These are phyloP conservation scores for Nesoenas mayeri DNA, from an alignment of 2,113 vertebrate species.

Conservation along the genomic window DNA sequence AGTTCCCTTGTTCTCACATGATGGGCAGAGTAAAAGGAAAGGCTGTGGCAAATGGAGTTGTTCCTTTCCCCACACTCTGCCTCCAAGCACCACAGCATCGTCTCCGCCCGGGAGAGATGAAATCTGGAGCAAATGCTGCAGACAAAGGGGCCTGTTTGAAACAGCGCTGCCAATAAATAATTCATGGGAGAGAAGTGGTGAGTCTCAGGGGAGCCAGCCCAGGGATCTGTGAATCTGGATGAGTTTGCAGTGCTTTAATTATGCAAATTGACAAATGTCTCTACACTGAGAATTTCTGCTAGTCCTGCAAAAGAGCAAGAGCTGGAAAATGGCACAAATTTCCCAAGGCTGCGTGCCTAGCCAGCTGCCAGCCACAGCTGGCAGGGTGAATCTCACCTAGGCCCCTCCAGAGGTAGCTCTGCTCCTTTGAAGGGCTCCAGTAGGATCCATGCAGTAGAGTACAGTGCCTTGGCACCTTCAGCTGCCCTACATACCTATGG, in stretches of 20 bases:
- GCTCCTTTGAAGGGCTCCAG: neutral
- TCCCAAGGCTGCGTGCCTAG: neutral
- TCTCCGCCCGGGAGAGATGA: neutral
- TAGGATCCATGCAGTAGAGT: neutral
- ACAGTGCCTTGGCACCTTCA: neutral
- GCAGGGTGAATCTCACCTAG: neutral
- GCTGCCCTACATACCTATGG: fast-evolving
- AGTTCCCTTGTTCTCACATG: neutral
- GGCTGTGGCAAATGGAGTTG: neutral
- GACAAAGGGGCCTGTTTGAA: slow-evolving; percentile 33
- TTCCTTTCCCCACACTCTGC: neutral
- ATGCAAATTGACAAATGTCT: slow-evolving; percentile 71
- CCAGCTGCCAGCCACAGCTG: slow-evolving; percentile 62
- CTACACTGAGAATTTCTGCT: slow-evolving; percentile 45
- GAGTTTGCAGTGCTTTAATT: slow-evolving; percentile 71
- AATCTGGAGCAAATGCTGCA: slow-evolving; percentile 2
- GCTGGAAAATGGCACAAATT: slow-evolving; percentile 23
- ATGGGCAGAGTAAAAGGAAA: neutral
- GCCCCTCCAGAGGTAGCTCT: neutral
- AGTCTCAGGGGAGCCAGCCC: slow-evolving; percentile 48
- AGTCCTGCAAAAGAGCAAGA: slow-evolving; percentile 56
- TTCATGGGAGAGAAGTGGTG: slow-evolving; percentile 50
- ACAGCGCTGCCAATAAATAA: slow-evolving; percentile 26
- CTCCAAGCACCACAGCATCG: neutral
- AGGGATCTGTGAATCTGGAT: slow-evolving; percentile 56